Percentiles rank a stretch among this genome's conserved stretches.
Conservation (phyloP, 2,113 vertebrate species). For the Ranitomeya imitator region DNA sequence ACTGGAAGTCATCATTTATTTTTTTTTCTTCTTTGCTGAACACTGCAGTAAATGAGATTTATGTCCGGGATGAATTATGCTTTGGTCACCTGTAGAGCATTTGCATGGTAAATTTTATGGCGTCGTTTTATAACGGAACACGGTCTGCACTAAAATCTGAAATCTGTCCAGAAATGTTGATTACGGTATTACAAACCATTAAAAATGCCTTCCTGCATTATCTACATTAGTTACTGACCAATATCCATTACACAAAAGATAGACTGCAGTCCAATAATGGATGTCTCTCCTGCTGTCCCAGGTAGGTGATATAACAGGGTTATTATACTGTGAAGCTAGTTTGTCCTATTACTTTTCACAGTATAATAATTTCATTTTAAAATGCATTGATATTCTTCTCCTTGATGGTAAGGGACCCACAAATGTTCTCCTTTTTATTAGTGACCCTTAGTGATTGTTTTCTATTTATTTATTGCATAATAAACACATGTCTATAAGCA, state of each 20-base stretch:
- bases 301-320: background rate
- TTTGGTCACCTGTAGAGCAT: slow-evolving; percentile 18
- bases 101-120: background rate
- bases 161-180: background rate
- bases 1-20: slow-evolving; percentile 19
- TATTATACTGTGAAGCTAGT: background rate
- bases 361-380: background rate
- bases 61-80: background rate
- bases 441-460: too few species aligned
- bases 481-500: too few species aligned
- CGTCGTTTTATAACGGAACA: background rate
- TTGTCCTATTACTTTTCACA: background rate
- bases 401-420: background rate
- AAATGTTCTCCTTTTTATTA: too few species aligned
- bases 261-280: background rate
- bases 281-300: background rate
- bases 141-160: background rate
- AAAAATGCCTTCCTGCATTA: slow-evolving; percentile 1
- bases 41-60: slow-evolving; percentile 21
- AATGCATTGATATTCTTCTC: background rate
- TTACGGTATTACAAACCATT: slow-evolving; percentile 7
- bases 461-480: background rate
- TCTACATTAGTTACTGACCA: background rate
- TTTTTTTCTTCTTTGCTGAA: slow-evolving; percentile 7
- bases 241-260: background rate